Base-by-base conservation (phyloP, 1,140 invertebrate genomes). In the Hesperophylax magnus region DNA sequence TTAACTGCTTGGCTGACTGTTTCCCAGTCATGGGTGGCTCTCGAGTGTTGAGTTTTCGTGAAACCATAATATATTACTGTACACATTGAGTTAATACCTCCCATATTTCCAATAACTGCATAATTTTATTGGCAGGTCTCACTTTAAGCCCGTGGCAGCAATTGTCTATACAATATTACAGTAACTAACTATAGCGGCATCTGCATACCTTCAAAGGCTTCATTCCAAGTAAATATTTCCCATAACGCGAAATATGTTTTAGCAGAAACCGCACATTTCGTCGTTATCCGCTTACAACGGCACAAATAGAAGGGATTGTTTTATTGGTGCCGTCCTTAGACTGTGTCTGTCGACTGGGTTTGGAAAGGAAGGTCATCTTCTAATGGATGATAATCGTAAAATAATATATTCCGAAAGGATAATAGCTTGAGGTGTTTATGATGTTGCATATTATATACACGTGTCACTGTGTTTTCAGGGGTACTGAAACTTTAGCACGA, bases 361-460 rank as follows among this genome's bases (percentile, higher is more conserved):
- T 17, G 65, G 71, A 22, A 27, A 56, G 20, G 71, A 74, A 74
- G 71, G 71, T 4, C 47, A 54, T 20, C 24, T 17, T 39, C 63
- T 74, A 74, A 74, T 74, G 71, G 71, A 74, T 27, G 47, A 74
- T 74, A 31, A 74, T 74, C 71, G 52, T 74, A 74, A 74, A 72
- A 15, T 56, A 74, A 74, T 74, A 54, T 74, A 56, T 54, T 74
- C 47, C 47, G 71, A 74, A 74, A 74, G 52, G 71, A 74, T 74
- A 74, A 74, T 74, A 20, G 11, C 39, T 47, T 47, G 34, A 47
- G 39, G 39, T 54, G 71, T 74, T 74, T 74, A 74, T 74, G 71
- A 5, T 34, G 71, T 74, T 74, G 71, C 47, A 74, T 54, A 15
- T 2, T 2, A 7, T 65, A 34, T 31, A 34, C 52, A 74, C 52